Conservation (phyloP, 1,140 invertebrate species). For the Nasonia vitripennis region DNA sequence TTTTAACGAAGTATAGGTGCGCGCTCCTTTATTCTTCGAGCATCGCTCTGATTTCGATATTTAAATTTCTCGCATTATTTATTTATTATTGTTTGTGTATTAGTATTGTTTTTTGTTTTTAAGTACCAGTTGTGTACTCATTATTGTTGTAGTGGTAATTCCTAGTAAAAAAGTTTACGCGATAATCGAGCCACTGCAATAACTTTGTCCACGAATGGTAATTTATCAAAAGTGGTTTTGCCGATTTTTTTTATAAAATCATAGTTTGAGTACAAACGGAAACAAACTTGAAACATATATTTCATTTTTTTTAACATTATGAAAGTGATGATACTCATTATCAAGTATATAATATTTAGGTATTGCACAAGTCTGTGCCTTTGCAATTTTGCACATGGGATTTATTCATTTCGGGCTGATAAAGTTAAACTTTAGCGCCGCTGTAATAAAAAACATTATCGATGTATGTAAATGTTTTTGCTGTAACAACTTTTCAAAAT, state of each 20-base stretch:
- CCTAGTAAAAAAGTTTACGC: neutral
- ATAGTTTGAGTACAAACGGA: neutral
- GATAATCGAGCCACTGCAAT: neutral
- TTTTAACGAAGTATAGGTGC: slow-evolving; percentile 67
- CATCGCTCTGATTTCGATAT: neutral
- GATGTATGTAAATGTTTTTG: neutral
- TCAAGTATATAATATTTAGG: neutral
- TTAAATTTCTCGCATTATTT: neutral
- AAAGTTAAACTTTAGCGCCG: neutral
- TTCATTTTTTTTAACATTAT: neutral
- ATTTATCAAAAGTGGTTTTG: neutral
- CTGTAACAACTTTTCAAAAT: neutral
- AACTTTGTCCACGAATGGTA: neutral
- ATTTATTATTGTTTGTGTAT: neutral
- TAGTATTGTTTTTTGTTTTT: neutral
- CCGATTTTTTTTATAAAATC: neutral
- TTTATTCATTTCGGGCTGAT: neutral
- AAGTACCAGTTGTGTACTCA: neutral
- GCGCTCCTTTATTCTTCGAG: neutral
- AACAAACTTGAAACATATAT: neutral
- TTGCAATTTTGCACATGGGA: neutral
- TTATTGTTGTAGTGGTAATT: neutral
- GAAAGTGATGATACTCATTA: neutral
- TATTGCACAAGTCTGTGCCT: no score
- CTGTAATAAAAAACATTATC: neutral